Conservation (phyloP, 2,888 invertebrate genomes). For the Craniophora ligustri region DNA sequence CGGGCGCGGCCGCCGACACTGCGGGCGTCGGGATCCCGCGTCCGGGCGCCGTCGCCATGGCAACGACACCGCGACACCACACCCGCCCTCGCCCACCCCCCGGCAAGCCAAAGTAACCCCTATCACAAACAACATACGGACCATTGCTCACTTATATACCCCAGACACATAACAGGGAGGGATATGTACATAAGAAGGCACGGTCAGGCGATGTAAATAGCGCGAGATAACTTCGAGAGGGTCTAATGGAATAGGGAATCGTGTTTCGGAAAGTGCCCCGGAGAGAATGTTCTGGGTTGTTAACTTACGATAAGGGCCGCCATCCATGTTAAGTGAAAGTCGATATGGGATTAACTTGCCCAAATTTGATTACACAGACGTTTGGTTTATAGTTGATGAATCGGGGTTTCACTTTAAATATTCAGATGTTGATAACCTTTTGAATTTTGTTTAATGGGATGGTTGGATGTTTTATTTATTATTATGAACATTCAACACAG, state of each 20-base stretch:
- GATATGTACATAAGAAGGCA: slow-evolving; percentile 82
- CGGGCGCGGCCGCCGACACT: slow-evolving; percentile 88
- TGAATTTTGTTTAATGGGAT: slow-evolving; percentile 13
- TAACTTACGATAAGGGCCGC: slow-evolving; percentile 70
- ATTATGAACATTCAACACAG: no score
- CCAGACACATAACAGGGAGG: slow-evolving; percentile 79
- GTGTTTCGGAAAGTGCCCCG: slow-evolving; percentile 86
- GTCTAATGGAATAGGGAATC: slow-evolving; percentile 88
- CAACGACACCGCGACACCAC: slow-evolving; percentile 88
- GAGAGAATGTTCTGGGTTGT: slow-evolving; percentile 83
- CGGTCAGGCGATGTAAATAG: slow-evolving; percentile 88
- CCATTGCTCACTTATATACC: slow-evolving; percentile 81
- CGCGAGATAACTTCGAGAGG: slow-evolving; percentile 87
- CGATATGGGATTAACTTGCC: slow-evolving; percentile 79
- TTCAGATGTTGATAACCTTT: slow-evolving; percentile 18
- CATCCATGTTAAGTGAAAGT: slow-evolving; percentile 82
- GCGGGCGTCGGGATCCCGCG: slow-evolving; percentile 90
- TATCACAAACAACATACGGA: slow-evolving; percentile 69
- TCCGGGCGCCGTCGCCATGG: slow-evolving; percentile 89
- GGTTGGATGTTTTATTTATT: slow-evolving; percentile 6
- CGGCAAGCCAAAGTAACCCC: slow-evolving; percentile 68
- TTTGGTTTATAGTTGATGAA: slow-evolving; percentile 66
- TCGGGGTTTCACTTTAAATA: slow-evolving; percentile 38
- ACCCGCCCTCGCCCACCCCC: slow-evolving; percentile 63
- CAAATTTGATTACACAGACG: slow-evolving; percentile 81